phyloP scores from a whole-genome alignment of 2,797 vertebrate species.

The Dromococcyx pavoninus region DNA sequence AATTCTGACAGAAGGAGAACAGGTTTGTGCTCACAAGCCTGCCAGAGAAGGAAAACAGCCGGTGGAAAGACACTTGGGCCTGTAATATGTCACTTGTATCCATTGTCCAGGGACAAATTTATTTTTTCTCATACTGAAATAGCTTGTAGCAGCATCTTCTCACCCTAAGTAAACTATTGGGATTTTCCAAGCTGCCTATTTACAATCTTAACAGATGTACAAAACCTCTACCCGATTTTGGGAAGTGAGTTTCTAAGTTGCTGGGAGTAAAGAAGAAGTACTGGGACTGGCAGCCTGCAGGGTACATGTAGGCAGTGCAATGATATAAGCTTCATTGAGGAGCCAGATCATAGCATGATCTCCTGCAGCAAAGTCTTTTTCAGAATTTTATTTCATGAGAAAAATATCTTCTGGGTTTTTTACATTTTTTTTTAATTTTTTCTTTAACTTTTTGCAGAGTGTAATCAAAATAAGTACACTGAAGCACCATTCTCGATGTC shows the following conservation, averaged over 20 bases:
- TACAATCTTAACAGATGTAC: neutral
- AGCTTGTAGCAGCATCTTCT: neutral
- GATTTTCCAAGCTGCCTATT: neutral
- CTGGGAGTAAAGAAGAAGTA: neutral
- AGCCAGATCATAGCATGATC: too few relatives aligned
- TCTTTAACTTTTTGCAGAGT: neutral
- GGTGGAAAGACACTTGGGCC: neutral
- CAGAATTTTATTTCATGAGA: neutral
- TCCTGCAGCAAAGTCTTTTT: neutral
- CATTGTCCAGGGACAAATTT: neutral
- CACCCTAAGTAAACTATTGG: neutral
- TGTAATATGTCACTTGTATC: neutral
- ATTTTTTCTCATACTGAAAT: neutral
- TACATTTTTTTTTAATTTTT: neutral
- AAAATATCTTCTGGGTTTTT: neutral
- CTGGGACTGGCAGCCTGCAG: neutral
- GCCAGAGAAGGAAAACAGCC: neutral
- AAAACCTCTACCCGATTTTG: neutral
- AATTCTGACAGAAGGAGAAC: neutral
- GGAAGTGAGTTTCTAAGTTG: neutral
- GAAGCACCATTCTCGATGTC: neutral
- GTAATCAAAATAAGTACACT: neutral
- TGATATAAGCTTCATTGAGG: neutral
- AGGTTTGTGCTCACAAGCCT: neutral
- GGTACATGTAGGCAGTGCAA: neutral